Evolutionary conservation across 2,888 invertebrate genomes (phyloP), one percentile per base, ranked within the genome.

Genomic region (Drosophila falleni): DNA sequence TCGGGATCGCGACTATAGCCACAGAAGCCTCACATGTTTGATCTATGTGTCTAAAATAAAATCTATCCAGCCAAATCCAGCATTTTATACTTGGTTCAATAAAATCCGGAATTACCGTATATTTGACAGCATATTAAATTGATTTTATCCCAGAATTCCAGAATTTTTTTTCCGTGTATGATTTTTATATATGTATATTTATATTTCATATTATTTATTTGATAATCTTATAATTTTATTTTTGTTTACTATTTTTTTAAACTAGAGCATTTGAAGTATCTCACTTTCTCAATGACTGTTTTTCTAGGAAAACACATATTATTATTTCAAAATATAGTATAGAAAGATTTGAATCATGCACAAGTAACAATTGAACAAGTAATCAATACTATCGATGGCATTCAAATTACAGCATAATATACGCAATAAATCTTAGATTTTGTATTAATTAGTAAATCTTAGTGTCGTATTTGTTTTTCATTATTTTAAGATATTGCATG

Each of bases 401-500:
- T 29, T 44, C 2, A 31, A 19, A 19, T 44, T 37, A 35, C 19
- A 37, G 5, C 5, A 35, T 50, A 11, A 10, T 16, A 41, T 29
- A 16, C 41, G 31, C 2, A 31, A 42, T 55, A 42, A 23, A 10
- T 55, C 19, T 33, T 41, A 16, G 29, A 13, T 33, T 10, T 19
- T 29, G 11, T n/a, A 8, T 23, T 55, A n/a, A 16, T 55, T 64
- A 69, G 37, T 75, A 63, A 55, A 33, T 55, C 51, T 63, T 74
- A 49, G 37, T 49, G 58, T 50, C 64, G 42, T 23, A 55, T 68
- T 66, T 69, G 58, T 60, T 71, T 71, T 66, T 53, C 47, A 65
- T 53, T 66, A 49, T 64, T 74, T 67, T 49, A 55, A 72, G 71
- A 67, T 69, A 71, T 71, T 74, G 79, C 75, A 80, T 67, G 79